These are phyloP conservation scores for Melanogrammus aeglefinus DNA, from an alignment of 2,797 vertebrate species.

Conservation along the genomic window DNA sequence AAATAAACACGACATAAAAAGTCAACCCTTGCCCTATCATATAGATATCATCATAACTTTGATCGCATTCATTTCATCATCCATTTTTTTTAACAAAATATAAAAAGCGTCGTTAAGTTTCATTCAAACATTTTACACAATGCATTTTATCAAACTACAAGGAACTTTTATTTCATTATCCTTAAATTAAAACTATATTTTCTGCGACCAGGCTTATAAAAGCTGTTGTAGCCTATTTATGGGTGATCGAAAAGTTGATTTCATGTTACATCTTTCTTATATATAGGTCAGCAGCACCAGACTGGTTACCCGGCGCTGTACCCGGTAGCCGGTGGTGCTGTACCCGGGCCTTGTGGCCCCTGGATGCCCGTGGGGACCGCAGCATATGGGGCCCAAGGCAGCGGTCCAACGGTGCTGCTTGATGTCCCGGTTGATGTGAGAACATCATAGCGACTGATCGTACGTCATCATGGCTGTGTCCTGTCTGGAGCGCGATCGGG, in stretches of 20 bases:
- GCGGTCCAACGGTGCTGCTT: conserved; percentile 56
- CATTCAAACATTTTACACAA: not conserved
- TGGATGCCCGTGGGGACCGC: conserved; percentile 47
- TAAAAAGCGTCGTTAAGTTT: not conserved
- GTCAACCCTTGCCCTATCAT: conserved; percentile 12
- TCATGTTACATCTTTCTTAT: not conserved
- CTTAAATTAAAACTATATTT: not conserved
- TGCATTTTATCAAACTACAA: not conserved
- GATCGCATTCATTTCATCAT: not conserved
- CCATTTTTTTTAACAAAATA: not conserved
- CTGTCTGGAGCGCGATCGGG: too few relatives aligned
- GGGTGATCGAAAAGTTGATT: not conserved
- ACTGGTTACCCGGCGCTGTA: not conserved
- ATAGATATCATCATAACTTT: not conserved
- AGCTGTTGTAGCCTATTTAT: too few relatives aligned
- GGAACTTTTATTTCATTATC: too few relatives aligned
- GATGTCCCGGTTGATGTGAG: conserved; percentile 29
- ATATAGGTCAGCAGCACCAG: not conserved
- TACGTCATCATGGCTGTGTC: not conserved
- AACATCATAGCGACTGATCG: conserved; percentile 29
- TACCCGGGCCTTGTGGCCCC: conserved; percentile 59
- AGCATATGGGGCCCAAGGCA: conserved; percentile 73
- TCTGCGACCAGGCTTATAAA: not conserved
- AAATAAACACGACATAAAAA: conserved; percentile 19
- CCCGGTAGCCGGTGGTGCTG: not conserved